Percentiles rank a stretch among this genome's conserved stretches.
Conservation (phyloP, 2,888 invertebrate genomes). For the Drosophila percnosoma region DNA sequence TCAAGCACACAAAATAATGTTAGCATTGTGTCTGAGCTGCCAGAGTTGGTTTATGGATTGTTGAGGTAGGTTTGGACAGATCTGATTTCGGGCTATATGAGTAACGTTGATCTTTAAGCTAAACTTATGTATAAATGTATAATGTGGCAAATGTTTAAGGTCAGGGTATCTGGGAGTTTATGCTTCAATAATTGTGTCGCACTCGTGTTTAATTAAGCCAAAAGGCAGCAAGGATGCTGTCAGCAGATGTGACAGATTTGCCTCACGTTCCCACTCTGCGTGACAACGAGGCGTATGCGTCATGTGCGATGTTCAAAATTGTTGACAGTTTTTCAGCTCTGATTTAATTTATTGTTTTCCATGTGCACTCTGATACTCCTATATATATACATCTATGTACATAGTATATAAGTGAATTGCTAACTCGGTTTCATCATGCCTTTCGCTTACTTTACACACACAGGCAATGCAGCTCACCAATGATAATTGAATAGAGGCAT, state of each 20-base stretch:
- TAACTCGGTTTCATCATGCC: constrained; percentile 22
- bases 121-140: background rate
- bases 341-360: constrained; percentile 37
- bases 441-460: constrained; percentile 22
- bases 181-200: background rate
- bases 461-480: constrained; percentile 57
- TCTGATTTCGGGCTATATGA: background rate
- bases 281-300: constrained; percentile 43
- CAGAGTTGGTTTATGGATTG: background rate
- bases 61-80: background rate
- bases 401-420: constrained; percentile 24
- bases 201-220: constrained; percentile 66
- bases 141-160: background rate
- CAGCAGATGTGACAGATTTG: constrained; percentile 52
- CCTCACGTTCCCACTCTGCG: background rate
- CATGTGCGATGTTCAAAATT: constrained; percentile 23
- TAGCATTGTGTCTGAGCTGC: background rate
- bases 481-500: constrained; percentile 71
- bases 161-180: constrained; percentile 12
- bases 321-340: constrained; percentile 43
- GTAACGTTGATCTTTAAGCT: too few relatives aligned
- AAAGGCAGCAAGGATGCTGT: constrained; percentile 43
- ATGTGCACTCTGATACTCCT: background rate
- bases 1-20: background rate
- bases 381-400: background rate